Evolutionary conservation across 2,113 vertebrate genomes (phyloP).

Genomic region (Leuciscus idus): DNA sequence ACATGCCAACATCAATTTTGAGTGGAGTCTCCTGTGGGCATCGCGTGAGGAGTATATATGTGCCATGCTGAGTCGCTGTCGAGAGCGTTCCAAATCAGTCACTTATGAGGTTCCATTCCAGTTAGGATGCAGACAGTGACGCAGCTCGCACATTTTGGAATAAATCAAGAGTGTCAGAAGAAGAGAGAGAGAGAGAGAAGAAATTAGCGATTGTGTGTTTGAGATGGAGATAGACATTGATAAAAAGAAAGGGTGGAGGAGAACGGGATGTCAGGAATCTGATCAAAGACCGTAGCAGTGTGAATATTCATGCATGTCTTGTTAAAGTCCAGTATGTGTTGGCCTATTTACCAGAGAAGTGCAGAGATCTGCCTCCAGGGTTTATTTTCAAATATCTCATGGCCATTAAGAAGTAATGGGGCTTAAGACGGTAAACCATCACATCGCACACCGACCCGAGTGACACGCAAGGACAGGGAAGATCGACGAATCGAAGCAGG

Average conservation of each 20-base stretch:
- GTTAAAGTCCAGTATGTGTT: constrained; percentile 35
- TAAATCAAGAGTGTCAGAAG: neutral
- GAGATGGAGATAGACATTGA: neutral
- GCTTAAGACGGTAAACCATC: constrained; percentile 26
- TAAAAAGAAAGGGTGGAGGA: constrained; percentile 1
- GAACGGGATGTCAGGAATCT: constrained; percentile 38
- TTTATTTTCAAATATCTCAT: constrained; percentile 13
- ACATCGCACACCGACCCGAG: neutral
- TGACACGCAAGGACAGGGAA: constrained; percentile 10
- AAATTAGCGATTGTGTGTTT: constrained; percentile 7
- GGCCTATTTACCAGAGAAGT: constrained; percentile 5
- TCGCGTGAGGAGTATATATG: neutral
- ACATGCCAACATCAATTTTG: neutral
- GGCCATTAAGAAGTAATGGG: constrained; percentile 19
- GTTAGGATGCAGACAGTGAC: constrained; percentile 1
- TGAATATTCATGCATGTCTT: constrained; percentile 57
- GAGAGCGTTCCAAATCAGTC: neutral
- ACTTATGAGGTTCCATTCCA: neutral
- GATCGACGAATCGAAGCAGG: constrained; percentile 14
- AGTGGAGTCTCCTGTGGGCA: neutral
- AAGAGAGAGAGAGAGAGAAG: neutral
- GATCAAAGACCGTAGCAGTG: constrained; percentile 50
- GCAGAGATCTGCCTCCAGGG: constrained; percentile 9
- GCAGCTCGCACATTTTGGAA: neutral
- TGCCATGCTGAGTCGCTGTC: neutral